Evolutionary conservation across 2,888 invertebrate species (phyloP).

Genomic region (Allacma fusca): DNA sequence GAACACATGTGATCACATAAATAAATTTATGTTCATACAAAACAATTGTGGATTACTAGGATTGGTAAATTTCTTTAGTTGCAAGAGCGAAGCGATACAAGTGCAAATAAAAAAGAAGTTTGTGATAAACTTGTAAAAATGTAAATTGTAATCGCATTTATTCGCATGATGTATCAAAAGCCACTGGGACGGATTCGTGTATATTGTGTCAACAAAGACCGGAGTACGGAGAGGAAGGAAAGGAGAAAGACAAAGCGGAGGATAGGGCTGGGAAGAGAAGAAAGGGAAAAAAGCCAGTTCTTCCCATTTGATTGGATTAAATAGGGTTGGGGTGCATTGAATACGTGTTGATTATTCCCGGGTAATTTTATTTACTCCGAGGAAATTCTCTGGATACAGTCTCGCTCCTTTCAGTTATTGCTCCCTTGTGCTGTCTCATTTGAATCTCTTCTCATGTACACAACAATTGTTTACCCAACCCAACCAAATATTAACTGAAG

Average conservation of each 20-base stretch:
- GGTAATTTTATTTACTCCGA: constrained; percentile 54
- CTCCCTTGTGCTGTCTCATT: too few species aligned
- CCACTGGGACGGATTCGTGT: background rate
- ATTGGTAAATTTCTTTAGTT: too few species aligned
- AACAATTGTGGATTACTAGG: too few species aligned
- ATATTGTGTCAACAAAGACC: background rate
- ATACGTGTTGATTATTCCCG: constrained; percentile 56
- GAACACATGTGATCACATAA: too few species aligned
- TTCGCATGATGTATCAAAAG: constrained; percentile 33
- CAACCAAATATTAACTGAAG: constrained; percentile 26
- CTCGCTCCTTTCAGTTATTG: too few species aligned
- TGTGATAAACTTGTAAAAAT: constrained; percentile 14
- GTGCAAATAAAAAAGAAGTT: too few species aligned
- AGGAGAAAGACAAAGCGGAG: background rate
- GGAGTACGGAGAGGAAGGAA: background rate
- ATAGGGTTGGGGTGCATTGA: constrained; percentile 51
- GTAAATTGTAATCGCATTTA: constrained; percentile 25
- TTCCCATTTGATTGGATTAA: constrained; percentile 48
- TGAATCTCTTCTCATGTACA: too few species aligned
- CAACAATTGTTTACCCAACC: background rate
- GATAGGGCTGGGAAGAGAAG: background rate
- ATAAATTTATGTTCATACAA: too few species aligned
- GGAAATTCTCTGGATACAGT: background rate
- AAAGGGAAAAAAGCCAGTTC: constrained; percentile 16
- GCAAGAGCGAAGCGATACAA: too few species aligned